Evolutionary conservation across 2,797 vertebrate genomes (phyloP).

Genomic region (Nothura maculosa): DNA sequence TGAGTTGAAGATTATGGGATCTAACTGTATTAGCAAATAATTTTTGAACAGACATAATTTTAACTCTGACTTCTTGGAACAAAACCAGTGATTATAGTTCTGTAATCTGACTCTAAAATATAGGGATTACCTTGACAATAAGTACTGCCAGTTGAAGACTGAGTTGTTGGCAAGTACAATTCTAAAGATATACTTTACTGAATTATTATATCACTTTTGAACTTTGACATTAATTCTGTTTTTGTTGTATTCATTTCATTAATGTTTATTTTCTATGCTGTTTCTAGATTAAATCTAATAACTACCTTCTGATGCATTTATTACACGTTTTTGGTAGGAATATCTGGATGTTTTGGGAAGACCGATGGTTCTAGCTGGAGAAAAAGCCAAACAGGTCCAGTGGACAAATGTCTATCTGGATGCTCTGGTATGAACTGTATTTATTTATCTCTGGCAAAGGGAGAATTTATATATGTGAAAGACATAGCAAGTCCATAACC

Average conservation of each 20-base stretch:
- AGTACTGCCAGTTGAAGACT: not conserved
- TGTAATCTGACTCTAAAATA: not conserved
- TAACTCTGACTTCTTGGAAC: not conserved
- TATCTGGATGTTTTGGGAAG: slow-evolving; percentile 97
- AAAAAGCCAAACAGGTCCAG: slow-evolving; percentile 95
- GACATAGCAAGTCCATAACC: not conserved
- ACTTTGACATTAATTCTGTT: not conserved
- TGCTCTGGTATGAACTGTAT: slow-evolving; percentile 88
- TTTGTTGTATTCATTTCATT: not conserved
- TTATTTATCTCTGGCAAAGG: slow-evolving; percentile 3
- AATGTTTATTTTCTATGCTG: not conserved
- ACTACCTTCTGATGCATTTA: not conserved
- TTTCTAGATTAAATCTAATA: not conserved
- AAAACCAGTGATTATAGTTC: not conserved
- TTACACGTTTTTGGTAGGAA: slow-evolving; percentile 83
- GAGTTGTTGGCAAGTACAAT: not conserved
- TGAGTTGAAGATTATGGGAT: not conserved
- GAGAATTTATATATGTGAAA: not conserved
- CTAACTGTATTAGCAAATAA: slow-evolving; percentile 3
- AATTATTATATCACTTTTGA: not conserved
- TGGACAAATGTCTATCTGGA: slow-evolving; percentile 99
- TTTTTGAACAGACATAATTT: not conserved
- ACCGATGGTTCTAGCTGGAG: slow-evolving; percentile 97
- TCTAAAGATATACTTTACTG: not conserved
- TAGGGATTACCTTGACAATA: not conserved